Evolutionary conservation across 92 coral and sea anemone genomes (phyloP).

Genomic region (Hydrozoanthus gracilis): DNA sequence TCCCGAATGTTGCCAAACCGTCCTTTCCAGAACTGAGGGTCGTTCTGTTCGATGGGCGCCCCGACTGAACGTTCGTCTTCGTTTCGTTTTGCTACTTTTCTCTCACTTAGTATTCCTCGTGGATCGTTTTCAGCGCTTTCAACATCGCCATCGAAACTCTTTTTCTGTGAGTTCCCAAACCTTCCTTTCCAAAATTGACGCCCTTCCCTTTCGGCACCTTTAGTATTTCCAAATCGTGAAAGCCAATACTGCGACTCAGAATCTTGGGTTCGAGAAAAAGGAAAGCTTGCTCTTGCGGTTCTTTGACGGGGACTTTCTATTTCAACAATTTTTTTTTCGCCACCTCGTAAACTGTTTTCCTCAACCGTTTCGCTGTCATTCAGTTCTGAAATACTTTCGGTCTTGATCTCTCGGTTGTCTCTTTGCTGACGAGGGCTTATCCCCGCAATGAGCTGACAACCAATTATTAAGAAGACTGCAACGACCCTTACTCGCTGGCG

Average conservation of each 20-base stretch:
- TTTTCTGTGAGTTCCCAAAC: neutral
- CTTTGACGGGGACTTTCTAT: neutral
- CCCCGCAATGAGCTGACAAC: neutral
- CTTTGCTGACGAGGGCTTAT: neutral
- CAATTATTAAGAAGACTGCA: neutral
- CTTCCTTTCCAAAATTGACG: neutral
- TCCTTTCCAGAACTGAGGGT: neutral
- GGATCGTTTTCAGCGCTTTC: neutral
- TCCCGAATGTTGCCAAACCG: neutral
- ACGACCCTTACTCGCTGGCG: neutral
- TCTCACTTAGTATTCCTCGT: neutral
- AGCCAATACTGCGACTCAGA: neutral
- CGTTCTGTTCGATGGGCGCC: neutral
- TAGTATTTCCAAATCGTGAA: neutral
- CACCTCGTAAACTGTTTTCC: neutral
- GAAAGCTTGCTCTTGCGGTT: neutral
- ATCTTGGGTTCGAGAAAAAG: neutral
- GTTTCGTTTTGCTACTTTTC: neutral
- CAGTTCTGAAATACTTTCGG: neutral
- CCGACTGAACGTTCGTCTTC: neutral
- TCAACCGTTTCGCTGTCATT: neutral
- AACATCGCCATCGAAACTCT: neutral
- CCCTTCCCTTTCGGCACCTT: neutral
- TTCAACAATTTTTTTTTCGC: neutral
- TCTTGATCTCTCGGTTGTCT: neutral